A percentile compares a stretch with the other conserved stretches of the same genome.
phyloP scores from a whole-genome alignment of 2,797 vertebrate genomes.

The Leptodactylus fallax region DNA sequence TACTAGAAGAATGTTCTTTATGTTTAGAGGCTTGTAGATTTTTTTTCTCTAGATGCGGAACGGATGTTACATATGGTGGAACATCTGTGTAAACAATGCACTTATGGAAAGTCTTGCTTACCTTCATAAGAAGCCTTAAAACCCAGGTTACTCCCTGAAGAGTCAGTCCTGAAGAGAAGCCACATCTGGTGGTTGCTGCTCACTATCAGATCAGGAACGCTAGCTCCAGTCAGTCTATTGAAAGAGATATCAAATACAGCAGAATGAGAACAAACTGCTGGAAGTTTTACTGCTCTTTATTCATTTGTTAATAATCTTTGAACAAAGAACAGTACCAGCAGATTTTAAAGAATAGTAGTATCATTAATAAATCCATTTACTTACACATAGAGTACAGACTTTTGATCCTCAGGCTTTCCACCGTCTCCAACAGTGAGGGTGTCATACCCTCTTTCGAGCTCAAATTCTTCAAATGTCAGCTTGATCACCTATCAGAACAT shows the following conservation, averaged over 20 bases:
- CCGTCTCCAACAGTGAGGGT: constrained; percentile 95
- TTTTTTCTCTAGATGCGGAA: background rate
- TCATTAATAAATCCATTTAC: constrained; percentile 67
- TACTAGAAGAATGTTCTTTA: background rate
- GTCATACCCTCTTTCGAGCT: constrained; percentile 96
- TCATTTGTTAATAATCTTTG: background rate
- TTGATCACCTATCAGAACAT: constrained; percentile 90
- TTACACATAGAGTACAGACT: constrained; percentile 97
- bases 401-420: constrained; percentile 93
- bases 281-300: background rate
- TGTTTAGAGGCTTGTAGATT: background rate
- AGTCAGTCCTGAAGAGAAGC: constrained; percentile 97
- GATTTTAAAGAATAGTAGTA: background rate
- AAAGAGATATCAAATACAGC: constrained; percentile 31
- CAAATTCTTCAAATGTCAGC: constrained; percentile 96
- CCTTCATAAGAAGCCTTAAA: constrained; percentile 98
- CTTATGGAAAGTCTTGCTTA: constrained; percentile 67
- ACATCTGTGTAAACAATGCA: constrained; percentile 8
- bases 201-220: constrained; percentile 95
- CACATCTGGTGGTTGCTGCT: constrained; percentile 99
- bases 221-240: constrained; percentile 90
- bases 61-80: constrained; percentile 1
- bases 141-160: constrained; percentile 92
- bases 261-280: constrained; percentile 17
- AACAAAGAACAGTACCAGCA: background rate